phyloP scores from a whole-genome alignment of 2,888 invertebrate species.

The Tuta absoluta region DNA sequence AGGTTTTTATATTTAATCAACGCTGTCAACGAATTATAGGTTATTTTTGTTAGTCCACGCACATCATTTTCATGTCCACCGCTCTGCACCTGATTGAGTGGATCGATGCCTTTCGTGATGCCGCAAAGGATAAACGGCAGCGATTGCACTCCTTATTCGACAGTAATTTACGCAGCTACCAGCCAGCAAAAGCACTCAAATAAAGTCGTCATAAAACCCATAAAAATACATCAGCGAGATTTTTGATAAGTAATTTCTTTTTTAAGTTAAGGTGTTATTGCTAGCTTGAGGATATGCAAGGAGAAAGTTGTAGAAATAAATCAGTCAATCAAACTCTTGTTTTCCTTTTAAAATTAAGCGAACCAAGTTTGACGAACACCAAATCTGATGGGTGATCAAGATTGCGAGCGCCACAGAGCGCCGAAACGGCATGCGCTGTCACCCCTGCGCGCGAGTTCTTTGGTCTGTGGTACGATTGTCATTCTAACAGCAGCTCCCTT shows the following conservation, averaged over 20 bases:
- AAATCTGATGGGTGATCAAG: too few species aligned
- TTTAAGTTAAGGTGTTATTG: not conserved
- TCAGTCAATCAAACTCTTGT: too few species aligned
- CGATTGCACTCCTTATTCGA: conserved; percentile 8
- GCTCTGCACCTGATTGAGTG: conserved; percentile 39
- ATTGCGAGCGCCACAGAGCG: too few species aligned
- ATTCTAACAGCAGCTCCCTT: too few species aligned
- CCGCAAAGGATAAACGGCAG: conserved; percentile 34
- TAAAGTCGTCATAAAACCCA: conserved; percentile 4
- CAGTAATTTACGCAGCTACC: conserved; percentile 10
- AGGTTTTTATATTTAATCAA: too few species aligned
- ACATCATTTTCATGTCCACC: conserved; percentile 38
- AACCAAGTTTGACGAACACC: too few species aligned
- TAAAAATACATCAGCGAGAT: not conserved
- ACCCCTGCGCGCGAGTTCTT: too few species aligned
- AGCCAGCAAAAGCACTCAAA: not conserved
- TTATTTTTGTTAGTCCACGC: not conserved
- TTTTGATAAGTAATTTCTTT: not conserved
- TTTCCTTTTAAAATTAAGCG: too few species aligned
- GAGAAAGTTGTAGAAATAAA: too few species aligned
- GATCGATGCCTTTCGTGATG: conserved; percentile 40
- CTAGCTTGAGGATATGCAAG: not conserved
- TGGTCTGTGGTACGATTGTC: too few species aligned
- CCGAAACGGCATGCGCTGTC: too few species aligned
- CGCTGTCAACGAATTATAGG: too few species aligned